Conservation (phyloP, 2,113 vertebrate genomes). For the Potamarius usumacintae region DNA sequence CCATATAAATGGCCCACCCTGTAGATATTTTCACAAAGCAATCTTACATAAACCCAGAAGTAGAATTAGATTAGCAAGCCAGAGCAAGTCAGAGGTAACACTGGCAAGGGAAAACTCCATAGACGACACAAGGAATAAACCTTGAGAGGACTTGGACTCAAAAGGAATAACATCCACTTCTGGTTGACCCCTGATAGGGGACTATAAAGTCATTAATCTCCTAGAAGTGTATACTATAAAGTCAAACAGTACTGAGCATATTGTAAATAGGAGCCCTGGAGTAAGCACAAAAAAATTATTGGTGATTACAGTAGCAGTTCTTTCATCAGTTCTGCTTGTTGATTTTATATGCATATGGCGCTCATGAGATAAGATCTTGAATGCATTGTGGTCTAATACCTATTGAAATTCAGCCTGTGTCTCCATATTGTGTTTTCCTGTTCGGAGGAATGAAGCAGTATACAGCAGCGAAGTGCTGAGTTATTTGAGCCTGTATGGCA, state of each 20-base stretch:
- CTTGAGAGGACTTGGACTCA: background rate
- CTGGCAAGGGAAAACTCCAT: background rate
- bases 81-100: background rate
- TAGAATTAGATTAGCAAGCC: background rate
- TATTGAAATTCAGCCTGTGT: background rate
- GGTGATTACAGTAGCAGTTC: background rate
- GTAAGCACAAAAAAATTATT: background rate
- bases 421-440: background rate
- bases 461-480: background rate
- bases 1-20: too few species aligned
- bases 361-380: background rate
- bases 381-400: background rate
- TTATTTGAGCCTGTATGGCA: constrained; percentile 5
- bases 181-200: background rate
- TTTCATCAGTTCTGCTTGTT: background rate
- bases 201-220: background rate
- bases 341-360: background rate
- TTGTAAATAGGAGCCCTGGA: background rate
- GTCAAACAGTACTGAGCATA: background rate
- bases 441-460: background rate
- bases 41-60: background rate
- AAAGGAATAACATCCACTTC: background rate
- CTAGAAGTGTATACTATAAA: background rate
- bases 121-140: background rate
- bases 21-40: background rate